A percentile compares a stretch with the other conserved stretches of the same genome.
These are phyloP conservation scores for Sakesphorus luctuosus DNA, from an alignment of 2,113 vertebrate species.

Conservation along the genomic window DNA sequence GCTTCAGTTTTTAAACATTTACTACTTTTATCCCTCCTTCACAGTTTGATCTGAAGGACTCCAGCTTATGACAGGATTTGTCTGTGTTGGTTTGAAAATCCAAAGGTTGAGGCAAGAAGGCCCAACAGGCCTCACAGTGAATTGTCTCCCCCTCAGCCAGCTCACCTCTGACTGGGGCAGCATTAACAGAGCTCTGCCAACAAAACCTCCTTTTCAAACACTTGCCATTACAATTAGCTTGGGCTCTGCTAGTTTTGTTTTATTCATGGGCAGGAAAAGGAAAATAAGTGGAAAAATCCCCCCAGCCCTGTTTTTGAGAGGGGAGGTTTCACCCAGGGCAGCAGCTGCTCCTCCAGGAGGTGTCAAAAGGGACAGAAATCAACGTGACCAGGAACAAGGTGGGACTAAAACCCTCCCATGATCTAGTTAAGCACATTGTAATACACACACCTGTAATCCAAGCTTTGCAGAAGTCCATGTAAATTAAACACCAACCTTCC, in stretches of 20 bases:
- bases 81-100: not conserved
- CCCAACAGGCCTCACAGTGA: not conserved
- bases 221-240: not conserved
- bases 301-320: fast-evolving
- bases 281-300: not conserved
- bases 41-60: not conserved
- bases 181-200: not conserved
- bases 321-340: not conserved
- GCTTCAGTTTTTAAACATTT: not conserved
- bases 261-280: not conserved
- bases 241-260: not conserved
- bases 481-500: not conserved
- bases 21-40: not conserved
- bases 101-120: not conserved
- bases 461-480: not conserved
- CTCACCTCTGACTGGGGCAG: not conserved
- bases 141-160: not conserved
- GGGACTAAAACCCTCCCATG: not conserved
- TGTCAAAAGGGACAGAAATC: not conserved
- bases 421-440: not conserved
- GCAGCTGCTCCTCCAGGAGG: not conserved
- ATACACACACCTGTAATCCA: not conserved
- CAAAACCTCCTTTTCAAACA: not conserved
- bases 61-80: not conserved
- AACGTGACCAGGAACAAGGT: not conserved